Percentiles rank a stretch among this genome's conserved stretches.
phyloP scores from a whole-genome alignment of 2,113 vertebrate genomes.

The Tachycineta bicolor region DNA sequence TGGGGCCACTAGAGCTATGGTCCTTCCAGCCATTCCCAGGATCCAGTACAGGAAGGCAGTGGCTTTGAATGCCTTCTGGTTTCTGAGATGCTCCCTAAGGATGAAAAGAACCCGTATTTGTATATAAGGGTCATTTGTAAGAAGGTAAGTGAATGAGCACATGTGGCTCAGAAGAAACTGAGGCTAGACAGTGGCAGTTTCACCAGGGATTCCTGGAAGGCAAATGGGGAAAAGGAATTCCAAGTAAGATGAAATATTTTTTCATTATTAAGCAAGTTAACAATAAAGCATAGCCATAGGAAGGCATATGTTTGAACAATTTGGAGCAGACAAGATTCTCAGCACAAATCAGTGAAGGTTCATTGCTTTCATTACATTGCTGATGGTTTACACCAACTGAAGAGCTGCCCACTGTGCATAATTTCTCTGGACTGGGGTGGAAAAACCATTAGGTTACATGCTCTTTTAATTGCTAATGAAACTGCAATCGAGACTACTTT shows the following conservation, averaged over 20 bases:
- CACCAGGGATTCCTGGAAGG: background rate
- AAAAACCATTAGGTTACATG: constrained; percentile 54
- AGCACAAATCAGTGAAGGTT: constrained; percentile 51
- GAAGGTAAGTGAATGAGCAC: background rate
- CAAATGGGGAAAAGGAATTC: background rate
- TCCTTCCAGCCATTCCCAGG: background rate
- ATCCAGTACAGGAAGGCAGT: background rate
- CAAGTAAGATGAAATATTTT: background rate
- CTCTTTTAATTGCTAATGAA: constrained; percentile 63
- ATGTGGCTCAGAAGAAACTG: background rate
- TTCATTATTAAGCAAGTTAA: constrained; percentile 16
- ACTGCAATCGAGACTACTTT: constrained; percentile 38
- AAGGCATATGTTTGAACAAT: constrained; percentile 24
- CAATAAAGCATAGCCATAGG: constrained; percentile 15
- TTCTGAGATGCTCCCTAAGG: background rate
- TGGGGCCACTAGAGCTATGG: background rate
- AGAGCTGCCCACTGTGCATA: constrained; percentile 61
- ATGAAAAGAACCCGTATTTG: background rate
- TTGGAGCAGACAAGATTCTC: constrained; percentile 11
- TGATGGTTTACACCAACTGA: constrained; percentile 46
- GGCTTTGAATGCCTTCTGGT: background rate
- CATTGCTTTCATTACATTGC: constrained; percentile 28
- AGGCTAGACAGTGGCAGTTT: background rate
- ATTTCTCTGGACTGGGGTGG: background rate
- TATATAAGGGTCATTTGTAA: background rate